phyloP scores from a whole-genome alignment of 2,888 invertebrate genomes.

The Scelioninae gen. 1 region DNA sequence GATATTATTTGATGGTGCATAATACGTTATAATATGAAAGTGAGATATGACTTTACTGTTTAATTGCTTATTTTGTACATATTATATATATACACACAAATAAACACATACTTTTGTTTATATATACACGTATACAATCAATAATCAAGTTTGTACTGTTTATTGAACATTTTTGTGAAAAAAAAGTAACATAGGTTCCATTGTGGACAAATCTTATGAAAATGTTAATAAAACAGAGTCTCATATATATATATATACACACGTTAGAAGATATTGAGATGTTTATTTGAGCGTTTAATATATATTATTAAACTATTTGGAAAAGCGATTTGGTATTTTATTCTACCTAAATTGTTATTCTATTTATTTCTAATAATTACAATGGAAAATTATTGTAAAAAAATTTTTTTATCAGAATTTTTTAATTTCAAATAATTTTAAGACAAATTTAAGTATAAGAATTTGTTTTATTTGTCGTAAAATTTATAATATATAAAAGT shows the following conservation, averaged over 20 bases:
- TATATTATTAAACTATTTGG: slow-evolving; percentile 77
- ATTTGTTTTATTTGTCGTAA: neutral
- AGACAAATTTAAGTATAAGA: no score
- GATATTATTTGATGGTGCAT: no score
- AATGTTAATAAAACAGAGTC: slow-evolving; percentile 80
- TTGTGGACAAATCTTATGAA: slow-evolving; percentile 74
- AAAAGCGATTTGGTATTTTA: slow-evolving; percentile 35
- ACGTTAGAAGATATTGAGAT: slow-evolving; percentile 80
- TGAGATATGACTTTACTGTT: no score
- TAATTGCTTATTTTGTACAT: neutral
- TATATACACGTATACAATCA: slow-evolving; percentile 61
- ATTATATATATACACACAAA: slow-evolving; percentile 25
- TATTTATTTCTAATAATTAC: neutral
- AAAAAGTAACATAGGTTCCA: slow-evolving; percentile 37
- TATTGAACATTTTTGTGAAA: slow-evolving; percentile 62
- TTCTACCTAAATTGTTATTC: neutral
- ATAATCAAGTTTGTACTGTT: slow-evolving; percentile 55
- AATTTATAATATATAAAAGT: neutral
- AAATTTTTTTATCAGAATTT: no score
- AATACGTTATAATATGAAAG: no score
- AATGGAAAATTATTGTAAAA: no score
- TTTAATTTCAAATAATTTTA: no score
- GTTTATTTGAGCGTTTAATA: slow-evolving; percentile 81
- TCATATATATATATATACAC: slow-evolving; percentile 73
- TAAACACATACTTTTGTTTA: slow-evolving; percentile 68